Evolutionary conservation across 2,797 vertebrate genomes (phyloP).

Genomic region (Mormyrus hasselquistii): DNA sequence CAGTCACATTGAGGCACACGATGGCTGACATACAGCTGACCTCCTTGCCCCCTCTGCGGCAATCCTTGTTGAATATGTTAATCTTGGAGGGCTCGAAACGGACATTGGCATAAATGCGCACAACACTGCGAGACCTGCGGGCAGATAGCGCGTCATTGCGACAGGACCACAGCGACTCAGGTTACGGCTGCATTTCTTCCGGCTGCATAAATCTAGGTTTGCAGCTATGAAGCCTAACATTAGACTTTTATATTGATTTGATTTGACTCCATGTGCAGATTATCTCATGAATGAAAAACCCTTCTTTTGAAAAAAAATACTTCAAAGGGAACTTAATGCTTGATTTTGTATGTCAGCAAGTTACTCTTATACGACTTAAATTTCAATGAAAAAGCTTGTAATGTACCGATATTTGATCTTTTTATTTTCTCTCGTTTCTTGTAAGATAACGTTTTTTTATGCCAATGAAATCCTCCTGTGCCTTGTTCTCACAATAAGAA

Average conservation of each 20-base stretch:
- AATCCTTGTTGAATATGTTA: conserved; percentile 96
- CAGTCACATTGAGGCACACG: conserved; percentile 80
- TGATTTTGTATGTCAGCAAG: neutral
- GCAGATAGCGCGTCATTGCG: neutral
- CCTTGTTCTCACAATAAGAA: neutral
- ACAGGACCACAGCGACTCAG: neutral
- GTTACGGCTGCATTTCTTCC: neutral
- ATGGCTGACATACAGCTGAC: conserved; percentile 90
- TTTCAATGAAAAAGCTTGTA: neutral
- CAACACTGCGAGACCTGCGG: conserved; percentile 81
- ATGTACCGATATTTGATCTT: neutral
- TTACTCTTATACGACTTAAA: neutral
- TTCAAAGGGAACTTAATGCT: neutral
- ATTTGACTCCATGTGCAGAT: neutral
- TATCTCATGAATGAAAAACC: neutral
- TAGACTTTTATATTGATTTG: neutral
- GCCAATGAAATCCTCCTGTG: neutral
- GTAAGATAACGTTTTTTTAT: neutral
- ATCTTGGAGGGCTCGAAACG: conserved; percentile 86
- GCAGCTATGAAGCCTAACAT: neutral
- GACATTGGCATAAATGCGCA: conserved; percentile 74
- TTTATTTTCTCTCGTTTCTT: neutral
- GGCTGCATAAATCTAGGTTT: neutral
- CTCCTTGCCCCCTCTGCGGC: conserved; percentile 79
- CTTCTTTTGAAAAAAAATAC: neutral